These are phyloP conservation scores for Ameiurus melas DNA, from an alignment of 2,113 vertebrate species.

Conservation along the genomic window DNA sequence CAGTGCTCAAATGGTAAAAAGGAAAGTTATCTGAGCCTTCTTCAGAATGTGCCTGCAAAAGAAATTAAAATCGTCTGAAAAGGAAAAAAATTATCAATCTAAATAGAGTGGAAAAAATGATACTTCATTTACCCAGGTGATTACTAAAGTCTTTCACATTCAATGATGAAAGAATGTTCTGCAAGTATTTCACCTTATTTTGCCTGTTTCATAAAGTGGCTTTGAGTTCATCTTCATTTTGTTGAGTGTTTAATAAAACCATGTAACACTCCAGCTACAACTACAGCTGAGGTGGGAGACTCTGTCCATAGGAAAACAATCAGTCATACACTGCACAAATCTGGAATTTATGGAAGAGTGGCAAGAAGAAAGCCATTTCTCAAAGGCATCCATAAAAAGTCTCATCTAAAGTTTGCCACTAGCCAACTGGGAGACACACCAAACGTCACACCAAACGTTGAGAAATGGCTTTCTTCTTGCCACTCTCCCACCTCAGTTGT, in stretches of 20 bases:
- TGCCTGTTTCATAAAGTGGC: not conserved
- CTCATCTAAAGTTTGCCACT: no score
- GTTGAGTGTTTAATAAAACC: conserved; percentile 17
- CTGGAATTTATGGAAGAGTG: no score
- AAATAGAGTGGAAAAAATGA: not conserved
- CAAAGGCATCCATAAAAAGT: no score
- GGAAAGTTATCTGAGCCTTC: not conserved
- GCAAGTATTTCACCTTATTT: conserved; percentile 1
- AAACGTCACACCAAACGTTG: no score
- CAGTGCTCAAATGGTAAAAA: not conserved
- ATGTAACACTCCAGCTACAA: not conserved
- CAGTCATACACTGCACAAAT: no score
- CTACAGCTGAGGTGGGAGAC: no score
- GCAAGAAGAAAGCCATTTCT: no score
- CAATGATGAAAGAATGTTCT: conserved; percentile 6
- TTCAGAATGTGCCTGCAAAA: conserved; percentile 3
- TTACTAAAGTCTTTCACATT: not conserved
- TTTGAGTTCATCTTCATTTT: not conserved
- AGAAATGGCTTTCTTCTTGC: no score
- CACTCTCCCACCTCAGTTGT: no score
- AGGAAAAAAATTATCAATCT: not conserved
- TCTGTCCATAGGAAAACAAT: no score
- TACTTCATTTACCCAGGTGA: conserved; percentile 12
- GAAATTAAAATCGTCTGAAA: conserved; percentile 8
- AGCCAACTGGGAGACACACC: no score